Evolutionary conservation across 2,888 invertebrate species (phyloP).

Genomic region (Polyommatus iphigenia): DNA sequence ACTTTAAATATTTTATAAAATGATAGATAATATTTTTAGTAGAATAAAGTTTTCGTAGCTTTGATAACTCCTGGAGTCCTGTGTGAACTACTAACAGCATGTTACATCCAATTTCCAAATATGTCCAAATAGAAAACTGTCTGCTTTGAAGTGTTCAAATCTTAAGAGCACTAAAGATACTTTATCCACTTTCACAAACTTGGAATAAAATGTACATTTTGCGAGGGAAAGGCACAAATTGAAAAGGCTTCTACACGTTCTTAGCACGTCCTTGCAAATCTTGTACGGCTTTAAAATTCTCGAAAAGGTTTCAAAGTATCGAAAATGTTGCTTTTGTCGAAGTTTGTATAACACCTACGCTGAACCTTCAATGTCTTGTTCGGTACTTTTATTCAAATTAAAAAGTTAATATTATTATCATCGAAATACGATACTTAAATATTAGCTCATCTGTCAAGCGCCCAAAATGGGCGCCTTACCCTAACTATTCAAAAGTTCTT

Average conservation of each 20-base stretch:
- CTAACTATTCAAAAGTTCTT: too few species aligned
- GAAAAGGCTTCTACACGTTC: background rate
- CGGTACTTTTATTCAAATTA: background rate
- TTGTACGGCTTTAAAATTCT: background rate
- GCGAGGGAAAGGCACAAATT: background rate
- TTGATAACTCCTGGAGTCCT: background rate
- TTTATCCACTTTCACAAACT: background rate
- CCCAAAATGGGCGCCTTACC: too few species aligned
- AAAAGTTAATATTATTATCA: too few species aligned
- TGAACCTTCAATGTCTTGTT: background rate
- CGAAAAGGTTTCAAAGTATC: background rate
- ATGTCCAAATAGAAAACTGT: background rate
- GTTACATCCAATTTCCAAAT: background rate
- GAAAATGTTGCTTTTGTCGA: background rate
- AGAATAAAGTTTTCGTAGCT: background rate
- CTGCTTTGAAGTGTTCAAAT: background rate
- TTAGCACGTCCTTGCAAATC: background rate
- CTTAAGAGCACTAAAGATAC: background rate
- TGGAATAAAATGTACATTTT: background rate
- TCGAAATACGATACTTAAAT: too few species aligned
- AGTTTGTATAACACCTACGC: slow-evolving; percentile 1
- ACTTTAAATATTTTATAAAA: too few species aligned
- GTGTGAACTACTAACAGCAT: background rate
- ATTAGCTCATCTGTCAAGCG: too few species aligned
- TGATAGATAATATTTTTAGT: background rate